A percentile compares a stretch with the other conserved stretches of the same genome.
Evolutionary conservation across 1,140 invertebrate species (phyloP).

Genomic region (Manduca sexta): DNA sequence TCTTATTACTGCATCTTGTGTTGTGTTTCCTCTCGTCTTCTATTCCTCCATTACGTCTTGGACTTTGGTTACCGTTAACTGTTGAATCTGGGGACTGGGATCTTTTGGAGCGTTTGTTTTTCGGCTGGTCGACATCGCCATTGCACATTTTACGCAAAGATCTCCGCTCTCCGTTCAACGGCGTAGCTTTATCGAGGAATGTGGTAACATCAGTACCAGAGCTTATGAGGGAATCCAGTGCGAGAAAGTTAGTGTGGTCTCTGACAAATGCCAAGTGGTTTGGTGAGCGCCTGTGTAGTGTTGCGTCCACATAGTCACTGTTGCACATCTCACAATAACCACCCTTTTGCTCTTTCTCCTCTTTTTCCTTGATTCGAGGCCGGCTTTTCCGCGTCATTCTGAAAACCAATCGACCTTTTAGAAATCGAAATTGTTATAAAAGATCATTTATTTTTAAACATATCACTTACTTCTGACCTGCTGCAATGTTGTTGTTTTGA

Average conservation of each 20-base stretch:
- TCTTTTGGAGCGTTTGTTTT: conserved; percentile 35
- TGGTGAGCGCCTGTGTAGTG: conserved; percentile 80
- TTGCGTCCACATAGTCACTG: conserved; percentile 78
- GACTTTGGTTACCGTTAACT: conserved; percentile 44
- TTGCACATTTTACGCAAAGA: conserved; percentile 63
- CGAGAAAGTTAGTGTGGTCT: conserved; percentile 81
- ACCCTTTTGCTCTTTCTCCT: conserved; percentile 73
- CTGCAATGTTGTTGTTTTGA: conserved; percentile 15
- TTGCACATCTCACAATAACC: conserved; percentile 87
- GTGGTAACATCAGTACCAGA: conserved; percentile 76
- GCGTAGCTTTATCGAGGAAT: conserved; percentile 73
- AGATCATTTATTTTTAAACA: not conserved
- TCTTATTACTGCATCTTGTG: conserved; percentile 64
- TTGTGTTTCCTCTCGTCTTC: conserved; percentile 49
- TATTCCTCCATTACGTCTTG: conserved; percentile 41
- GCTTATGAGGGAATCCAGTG: conserved; percentile 79
- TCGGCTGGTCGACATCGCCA: conserved; percentile 42
- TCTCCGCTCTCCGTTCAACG: conserved; percentile 55
- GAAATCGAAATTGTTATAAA: not conserved
- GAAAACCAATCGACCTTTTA: conserved; percentile 20
- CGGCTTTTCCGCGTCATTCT: conserved; percentile 80
- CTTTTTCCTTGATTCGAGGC: conserved; percentile 73
- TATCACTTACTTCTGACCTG: conserved; percentile 36
- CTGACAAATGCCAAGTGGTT: conserved; percentile 81
- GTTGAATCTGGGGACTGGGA: conserved; percentile 47